Conservation (phyloP, 2,888 invertebrate species). For the Idaea straminata region DNA sequence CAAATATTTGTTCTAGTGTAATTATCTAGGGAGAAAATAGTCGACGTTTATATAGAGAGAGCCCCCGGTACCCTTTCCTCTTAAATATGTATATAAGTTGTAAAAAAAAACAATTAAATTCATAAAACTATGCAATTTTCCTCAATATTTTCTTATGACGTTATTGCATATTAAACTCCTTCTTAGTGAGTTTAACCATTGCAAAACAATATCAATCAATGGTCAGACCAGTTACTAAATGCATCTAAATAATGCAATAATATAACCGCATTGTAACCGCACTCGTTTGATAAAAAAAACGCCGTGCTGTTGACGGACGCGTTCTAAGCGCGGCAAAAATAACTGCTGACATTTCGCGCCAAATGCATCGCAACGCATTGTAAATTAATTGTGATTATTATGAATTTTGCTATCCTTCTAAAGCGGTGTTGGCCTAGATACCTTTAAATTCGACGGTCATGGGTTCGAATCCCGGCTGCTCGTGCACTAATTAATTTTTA, state of each 20-base stretch:
- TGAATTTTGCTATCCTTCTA: not conserved
- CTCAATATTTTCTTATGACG: too few relatives aligned
- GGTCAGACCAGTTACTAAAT: not conserved
- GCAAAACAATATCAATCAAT: not conserved
- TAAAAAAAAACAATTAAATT: too few relatives aligned
- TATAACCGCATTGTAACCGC: not conserved
- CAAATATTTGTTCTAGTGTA: too few relatives aligned
- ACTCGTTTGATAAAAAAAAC: not conserved
- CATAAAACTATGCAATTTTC: too few relatives aligned
- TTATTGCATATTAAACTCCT: not conserved
- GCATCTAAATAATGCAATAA: not conserved
- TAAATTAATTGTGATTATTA: not conserved
- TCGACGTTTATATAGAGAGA: too few relatives aligned
- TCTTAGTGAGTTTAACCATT: not conserved
- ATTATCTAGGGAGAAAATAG: too few relatives aligned
- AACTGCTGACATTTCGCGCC: slow-evolving; percentile 66
- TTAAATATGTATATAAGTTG: too few relatives aligned
- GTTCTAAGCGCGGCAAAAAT: slow-evolving; percentile 51
- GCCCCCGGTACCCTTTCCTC: too few relatives aligned
- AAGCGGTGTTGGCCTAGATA: not conserved
- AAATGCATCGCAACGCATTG: slow-evolving; percentile 37
- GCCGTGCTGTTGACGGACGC: slow-evolving; percentile 35
- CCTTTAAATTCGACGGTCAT: not conserved
- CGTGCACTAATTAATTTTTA: too few relatives aligned
- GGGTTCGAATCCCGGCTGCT: too few relatives aligned